A percentile compares a stretch with the other conserved stretches of the same genome.
Conservation (phyloP, 2,888 invertebrate genomes). For the Platycheirus albimanus region DNA sequence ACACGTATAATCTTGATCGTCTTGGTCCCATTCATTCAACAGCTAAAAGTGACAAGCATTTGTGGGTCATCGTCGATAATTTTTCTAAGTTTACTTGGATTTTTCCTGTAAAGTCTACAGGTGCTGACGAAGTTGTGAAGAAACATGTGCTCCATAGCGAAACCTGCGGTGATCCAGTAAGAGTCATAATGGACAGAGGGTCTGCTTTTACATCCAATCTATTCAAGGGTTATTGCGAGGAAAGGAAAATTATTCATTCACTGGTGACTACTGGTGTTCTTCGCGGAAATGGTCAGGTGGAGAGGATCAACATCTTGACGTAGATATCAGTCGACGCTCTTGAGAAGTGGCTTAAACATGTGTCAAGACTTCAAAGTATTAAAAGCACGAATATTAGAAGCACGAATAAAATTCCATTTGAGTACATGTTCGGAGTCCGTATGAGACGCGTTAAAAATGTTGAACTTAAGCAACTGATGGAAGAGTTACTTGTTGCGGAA, state of each 20-base stretch:
- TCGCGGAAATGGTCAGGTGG: conserved; percentile 35
- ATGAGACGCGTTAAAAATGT: too few relatives aligned
- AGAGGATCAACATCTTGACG: conserved; percentile 22
- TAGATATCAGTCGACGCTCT: conserved; percentile 19
- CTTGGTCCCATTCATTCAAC: conserved; percentile 77
- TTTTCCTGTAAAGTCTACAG: background rate
- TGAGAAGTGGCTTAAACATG: conserved; percentile 20
- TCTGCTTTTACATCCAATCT: too few relatives aligned
- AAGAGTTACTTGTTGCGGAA: too few relatives aligned
- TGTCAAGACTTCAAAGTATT: too few relatives aligned
- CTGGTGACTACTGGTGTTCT: conserved; percentile 13
- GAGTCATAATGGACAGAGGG: too few relatives aligned
- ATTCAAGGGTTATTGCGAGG: conserved; percentile 1
- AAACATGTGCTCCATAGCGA: conserved; percentile 11
- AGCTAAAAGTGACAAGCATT: conserved; percentile 21
- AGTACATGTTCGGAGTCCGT: conserved; percentile 39
- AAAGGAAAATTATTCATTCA: background rate
- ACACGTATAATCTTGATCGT: conserved; percentile 78
- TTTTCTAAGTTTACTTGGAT: conserved; percentile 44
- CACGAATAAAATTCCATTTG: background rate
- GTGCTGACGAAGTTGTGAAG: background rate
- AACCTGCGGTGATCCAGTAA: background rate
- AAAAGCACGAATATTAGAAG: too few relatives aligned
- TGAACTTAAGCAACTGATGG: too few relatives aligned
- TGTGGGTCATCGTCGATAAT: conserved; percentile 46